Evolutionary conservation across 2,888 invertebrate genomes (phyloP), one percentile per base, ranked within the genome.

Genomic region (Tipula vernalis): DNA sequence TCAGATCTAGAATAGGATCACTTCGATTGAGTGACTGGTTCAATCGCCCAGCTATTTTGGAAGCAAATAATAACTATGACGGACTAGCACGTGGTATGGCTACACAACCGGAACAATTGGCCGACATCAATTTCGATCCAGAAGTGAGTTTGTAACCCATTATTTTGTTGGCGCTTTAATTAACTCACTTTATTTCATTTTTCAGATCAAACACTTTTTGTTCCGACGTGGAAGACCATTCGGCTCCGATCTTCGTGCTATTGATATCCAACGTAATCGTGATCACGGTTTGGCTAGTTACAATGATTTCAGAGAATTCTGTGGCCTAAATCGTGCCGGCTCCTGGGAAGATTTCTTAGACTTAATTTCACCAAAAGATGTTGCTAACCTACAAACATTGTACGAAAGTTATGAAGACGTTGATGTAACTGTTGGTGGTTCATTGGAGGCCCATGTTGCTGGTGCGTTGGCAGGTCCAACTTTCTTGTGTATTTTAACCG

Each of bases 261-360:
- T 95, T 44, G 97, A 97, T 89, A 95, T 98, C 88, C 97, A 98
- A 90, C 94, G 98, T 88, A 96, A 96, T 88, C 94, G 98, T 86
- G 98, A 98, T 91, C 97, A 98, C 89, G 97, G 96, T 12, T 92
- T 98, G 44, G 96, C 95, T 4, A 94, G 94, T 0, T 98, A 98
- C 91, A 95, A 95, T 87, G 94, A 95, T 87, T 95, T 95, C 89
- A 93, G 98, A 87, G 94, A 94, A 10, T 95, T 95, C 88, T 97
- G 97, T 89, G 96, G 96, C 0, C 91, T 97, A 10, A 93, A 93
- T 0, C 94, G 94, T 85, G 97, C 96, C 0, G 91, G 91, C 36
- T 91, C 91, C 0, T 97, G 96, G 93, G 91, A 94, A 47, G 96
- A 95, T 87, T 95, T 95, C 91, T 90, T 92, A 0, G 96, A 96